These are phyloP conservation scores for Chloropsis cyanopogon DNA, from an alignment of 2,113 vertebrate genomes.

Conservation along the genomic window DNA sequence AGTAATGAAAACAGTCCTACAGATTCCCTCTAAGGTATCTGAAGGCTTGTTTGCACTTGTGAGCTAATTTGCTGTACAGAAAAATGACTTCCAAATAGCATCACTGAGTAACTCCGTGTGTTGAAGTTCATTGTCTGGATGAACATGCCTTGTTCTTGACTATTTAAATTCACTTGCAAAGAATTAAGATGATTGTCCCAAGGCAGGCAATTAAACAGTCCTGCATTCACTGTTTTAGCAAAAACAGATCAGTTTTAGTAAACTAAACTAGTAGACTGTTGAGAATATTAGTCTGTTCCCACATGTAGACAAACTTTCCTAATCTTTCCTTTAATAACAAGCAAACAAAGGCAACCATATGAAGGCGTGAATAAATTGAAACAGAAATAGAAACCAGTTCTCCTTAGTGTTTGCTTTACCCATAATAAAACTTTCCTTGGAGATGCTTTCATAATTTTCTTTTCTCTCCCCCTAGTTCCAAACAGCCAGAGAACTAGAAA, in stretches of 20 bases:
- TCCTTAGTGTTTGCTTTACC: not conserved
- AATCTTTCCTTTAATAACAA: not conserved
- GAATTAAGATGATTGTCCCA: not conserved
- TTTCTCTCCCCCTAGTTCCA: not conserved
- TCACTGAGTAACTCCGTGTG: not conserved
- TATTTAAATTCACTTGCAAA: not conserved
- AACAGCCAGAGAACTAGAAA: conserved; percentile 6
- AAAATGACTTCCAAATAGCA: not conserved
- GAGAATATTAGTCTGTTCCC: not conserved
- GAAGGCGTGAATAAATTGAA: not conserved
- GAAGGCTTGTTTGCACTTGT: not conserved
- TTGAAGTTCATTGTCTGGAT: not conserved
- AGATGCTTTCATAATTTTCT: conserved; percentile 13
- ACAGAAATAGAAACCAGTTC: not conserved
- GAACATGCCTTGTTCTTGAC: not conserved
- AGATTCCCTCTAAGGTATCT: not conserved
- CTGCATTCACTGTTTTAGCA: not conserved
- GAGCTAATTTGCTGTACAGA: not conserved
- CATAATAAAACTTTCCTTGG: not conserved
- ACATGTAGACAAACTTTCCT: not conserved
- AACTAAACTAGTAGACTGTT: not conserved
- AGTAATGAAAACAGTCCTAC: not conserved
- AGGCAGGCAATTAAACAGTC: not conserved
- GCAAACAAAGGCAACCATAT: not conserved
- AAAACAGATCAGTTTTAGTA: not conserved